Conservation (phyloP, 1,140 invertebrate genomes). For the Chrysomallon squamiferum region DNA sequence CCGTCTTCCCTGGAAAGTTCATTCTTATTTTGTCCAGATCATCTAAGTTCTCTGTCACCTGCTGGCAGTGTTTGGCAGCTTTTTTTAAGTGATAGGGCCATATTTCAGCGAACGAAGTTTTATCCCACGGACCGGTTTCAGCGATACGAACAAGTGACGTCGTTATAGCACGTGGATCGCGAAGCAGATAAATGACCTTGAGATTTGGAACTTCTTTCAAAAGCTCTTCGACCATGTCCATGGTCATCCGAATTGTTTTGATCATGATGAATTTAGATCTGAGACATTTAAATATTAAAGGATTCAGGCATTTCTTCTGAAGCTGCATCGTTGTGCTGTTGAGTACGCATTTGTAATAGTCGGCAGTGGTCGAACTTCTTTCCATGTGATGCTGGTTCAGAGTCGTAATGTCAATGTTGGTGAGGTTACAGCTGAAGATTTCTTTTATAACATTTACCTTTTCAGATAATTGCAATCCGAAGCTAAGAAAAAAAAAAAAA, state of each 20-base stretch:
- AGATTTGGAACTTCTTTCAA: not conserved
- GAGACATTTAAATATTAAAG: not conserved
- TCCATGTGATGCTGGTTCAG: slow-evolving; percentile 1
- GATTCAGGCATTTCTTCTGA: not conserved
- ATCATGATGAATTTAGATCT: not conserved
- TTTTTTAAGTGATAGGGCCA: not conserved
- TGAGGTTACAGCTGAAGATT: not conserved
- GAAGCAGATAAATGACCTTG: not conserved
- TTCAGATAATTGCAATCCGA: too few species aligned
- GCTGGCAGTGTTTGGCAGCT: not conserved
- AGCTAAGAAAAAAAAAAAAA: too few species aligned
- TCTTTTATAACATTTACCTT: not conserved
- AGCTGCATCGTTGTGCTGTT: not conserved
- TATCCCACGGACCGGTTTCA: too few species aligned
- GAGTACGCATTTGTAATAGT: not conserved
- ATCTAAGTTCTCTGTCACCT: not conserved
- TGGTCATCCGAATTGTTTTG: not conserved
- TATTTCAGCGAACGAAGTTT: too few species aligned
- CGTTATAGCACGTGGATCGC: not conserved
- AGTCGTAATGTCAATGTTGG: not conserved
- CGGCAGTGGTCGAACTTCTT: not conserved
- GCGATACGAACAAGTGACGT: not conserved
- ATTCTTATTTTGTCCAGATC: not conserved
- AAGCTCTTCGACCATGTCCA: not conserved
- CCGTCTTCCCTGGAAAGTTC: not conserved